phyloP scores from a whole-genome alignment of 2,113 vertebrate species.

The Murina feae region DNA sequence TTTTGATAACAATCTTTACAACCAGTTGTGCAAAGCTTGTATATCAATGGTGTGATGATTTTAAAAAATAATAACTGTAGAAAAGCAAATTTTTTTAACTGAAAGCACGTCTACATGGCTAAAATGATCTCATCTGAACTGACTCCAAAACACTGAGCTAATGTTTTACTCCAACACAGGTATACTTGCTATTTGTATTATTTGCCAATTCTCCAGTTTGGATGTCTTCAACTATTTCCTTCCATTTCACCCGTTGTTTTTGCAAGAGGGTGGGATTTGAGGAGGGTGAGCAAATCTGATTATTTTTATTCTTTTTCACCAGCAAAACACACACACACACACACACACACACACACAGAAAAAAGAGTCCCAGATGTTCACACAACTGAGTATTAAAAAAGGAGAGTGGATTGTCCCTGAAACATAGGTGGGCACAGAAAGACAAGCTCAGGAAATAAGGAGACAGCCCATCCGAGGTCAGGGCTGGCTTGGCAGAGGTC shows the following conservation, averaged over 20 bases:
- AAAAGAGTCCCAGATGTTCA: background rate
- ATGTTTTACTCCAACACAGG: background rate
- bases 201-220: background rate
- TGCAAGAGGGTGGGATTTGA: background rate
- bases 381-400: background rate
- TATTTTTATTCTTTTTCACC: background rate
- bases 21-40: background rate
- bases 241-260: background rate
- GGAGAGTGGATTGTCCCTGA: background rate
- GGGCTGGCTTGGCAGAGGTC: background rate
- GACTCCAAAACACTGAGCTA: background rate
- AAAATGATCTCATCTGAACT: background rate
- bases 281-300: background rate
- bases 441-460: background rate
- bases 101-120: background rate
- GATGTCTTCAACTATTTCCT: background rate
- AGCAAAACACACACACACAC: too few relatives aligned
- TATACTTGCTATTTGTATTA: background rate
- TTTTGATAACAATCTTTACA: slow-evolving; percentile 43
- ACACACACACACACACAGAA: too few relatives aligned
- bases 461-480: background rate
- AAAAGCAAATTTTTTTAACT: background rate
- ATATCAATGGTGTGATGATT: background rate
- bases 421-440: background rate
- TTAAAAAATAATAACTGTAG: background rate